Evolutionary conservation across 2,888 invertebrate genomes (phyloP), one percentile per base, ranked within the genome.

Genomic region (Saturnia pavonia): DNA sequence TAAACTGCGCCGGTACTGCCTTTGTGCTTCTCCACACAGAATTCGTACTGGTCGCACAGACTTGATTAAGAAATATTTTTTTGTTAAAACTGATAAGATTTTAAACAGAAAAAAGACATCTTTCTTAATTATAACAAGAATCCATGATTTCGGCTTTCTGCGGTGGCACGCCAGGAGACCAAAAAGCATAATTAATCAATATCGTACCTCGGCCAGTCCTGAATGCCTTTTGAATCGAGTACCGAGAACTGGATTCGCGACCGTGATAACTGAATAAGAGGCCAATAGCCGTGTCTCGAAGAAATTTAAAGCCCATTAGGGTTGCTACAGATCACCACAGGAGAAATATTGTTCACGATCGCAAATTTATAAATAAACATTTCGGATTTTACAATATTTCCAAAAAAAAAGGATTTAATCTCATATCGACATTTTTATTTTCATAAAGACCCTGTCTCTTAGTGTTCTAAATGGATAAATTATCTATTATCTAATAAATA

Each of bases 31-130:
- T 48, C 70, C 67, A 82, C 81, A 80, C 85, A 79, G 83, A 83
- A 87, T 89, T 85, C 87, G 88, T 89, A 86, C 85, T 80, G 82
- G 82, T 80, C 69, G 82, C 82, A 82, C n/a, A 34, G 85, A 84
- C 87, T 88, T 89, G 87, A 91, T 90, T 88, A 90, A 88, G 88
- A 88, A 88, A 86, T 85, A 84, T 69, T 78, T 1, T 57, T 1
- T 2, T 25, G 16, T 65, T n/a, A 65, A 8, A 65, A 65, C n/a
- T 19, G 40, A 65, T 22, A 40, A n/a, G 40, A n/a, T 22, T n/a
- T 54, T 22, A 22, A 22, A 65, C 9, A 65, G n/a, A 40, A 12
- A 40, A 14, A 19, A 3, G 1, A n/a, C 0, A 40, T 14, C 9
- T 16, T 60, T 60, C 9, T 25, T 22, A 54, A 54, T 54, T 54